These are phyloP conservation scores for Thelaira solivaga DNA, from an alignment of 2,888 invertebrate genomes.

Conservation along the genomic window DNA sequence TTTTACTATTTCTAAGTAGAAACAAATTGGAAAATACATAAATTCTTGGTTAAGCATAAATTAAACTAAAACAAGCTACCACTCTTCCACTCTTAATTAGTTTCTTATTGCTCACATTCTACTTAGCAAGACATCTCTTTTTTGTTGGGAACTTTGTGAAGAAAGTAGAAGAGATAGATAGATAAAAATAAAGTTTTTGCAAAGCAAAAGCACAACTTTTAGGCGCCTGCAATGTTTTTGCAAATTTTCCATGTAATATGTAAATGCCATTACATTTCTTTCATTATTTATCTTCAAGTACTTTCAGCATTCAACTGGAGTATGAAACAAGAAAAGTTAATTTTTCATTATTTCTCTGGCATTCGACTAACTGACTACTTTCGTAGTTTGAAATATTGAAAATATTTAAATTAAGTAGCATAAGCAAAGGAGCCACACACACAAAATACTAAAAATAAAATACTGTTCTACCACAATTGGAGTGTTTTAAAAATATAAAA, in stretches of 20 bases:
- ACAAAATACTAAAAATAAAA: neutral
- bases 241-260: slow-evolving; percentile 8
- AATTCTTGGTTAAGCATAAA: too few species aligned
- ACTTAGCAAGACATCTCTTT: too few species aligned
- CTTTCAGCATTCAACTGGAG: neutral
- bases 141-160: too few species aligned
- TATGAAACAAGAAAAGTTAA: slow-evolving; percentile 1
- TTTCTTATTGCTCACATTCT: too few species aligned
- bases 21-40: too few species aligned
- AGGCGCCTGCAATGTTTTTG: neutral
- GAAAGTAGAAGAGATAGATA: too few species aligned
- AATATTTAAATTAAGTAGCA: neutral
- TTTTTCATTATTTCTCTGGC: slow-evolving; percentile 15
- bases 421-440: neutral
- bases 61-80: too few species aligned
- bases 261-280: slow-evolving; percentile 29
- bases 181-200: neutral
- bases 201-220: slow-evolving; percentile 1
- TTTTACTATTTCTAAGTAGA: too few species aligned
- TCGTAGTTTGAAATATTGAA: neutral
- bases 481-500: too few species aligned
- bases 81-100: too few species aligned
- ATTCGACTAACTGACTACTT: neutral
- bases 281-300: slow-evolving; percentile 6
- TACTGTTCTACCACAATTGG: neutral